Evolutionary conservation across 1,140 invertebrate genomes (phyloP).

Genomic region (Magallana ariakensis): DNA sequence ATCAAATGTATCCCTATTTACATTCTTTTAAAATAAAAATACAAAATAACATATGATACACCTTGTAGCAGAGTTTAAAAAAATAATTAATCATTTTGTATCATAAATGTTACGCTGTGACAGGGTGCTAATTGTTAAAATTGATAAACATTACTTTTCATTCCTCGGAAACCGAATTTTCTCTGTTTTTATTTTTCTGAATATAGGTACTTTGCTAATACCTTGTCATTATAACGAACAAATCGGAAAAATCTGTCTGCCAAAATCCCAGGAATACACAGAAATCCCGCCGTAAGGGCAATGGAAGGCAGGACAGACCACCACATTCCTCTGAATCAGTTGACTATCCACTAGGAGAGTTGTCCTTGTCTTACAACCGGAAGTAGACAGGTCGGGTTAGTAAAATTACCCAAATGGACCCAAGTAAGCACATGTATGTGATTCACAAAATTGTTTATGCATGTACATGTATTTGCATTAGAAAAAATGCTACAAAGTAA

Average conservation of each 20-base stretch:
- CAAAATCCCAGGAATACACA: background rate
- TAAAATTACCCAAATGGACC: too few species aligned
- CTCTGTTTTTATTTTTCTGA: background rate
- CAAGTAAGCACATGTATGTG: too few species aligned
- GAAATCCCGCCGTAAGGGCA: background rate
- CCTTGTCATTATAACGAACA: slow-evolving; percentile 13
- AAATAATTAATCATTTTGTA: too few species aligned
- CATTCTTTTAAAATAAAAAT: background rate
- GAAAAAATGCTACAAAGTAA: too few species aligned
- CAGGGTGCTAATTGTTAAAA: too few species aligned
- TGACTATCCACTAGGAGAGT: background rate
- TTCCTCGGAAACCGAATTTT: background rate
- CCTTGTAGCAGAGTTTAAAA: too few species aligned
- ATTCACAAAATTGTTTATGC: too few species aligned
- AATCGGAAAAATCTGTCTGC: background rate
- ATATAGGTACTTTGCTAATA: background rate
- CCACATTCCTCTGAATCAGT: background rate
- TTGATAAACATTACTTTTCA: too few species aligned
- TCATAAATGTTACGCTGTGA: too few species aligned
- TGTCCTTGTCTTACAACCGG: background rate
- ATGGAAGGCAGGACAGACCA: background rate
- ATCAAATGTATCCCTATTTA: slow-evolving; percentile 8
- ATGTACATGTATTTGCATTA: too few species aligned
- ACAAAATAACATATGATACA: too few species aligned
- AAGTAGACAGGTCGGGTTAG: background rate